Percentiles rank a stretch among this genome's conserved stretches.
These are phyloP conservation scores for Danio aesculapii DNA, from an alignment of 2,797 vertebrate genomes.

Conservation along the genomic window DNA sequence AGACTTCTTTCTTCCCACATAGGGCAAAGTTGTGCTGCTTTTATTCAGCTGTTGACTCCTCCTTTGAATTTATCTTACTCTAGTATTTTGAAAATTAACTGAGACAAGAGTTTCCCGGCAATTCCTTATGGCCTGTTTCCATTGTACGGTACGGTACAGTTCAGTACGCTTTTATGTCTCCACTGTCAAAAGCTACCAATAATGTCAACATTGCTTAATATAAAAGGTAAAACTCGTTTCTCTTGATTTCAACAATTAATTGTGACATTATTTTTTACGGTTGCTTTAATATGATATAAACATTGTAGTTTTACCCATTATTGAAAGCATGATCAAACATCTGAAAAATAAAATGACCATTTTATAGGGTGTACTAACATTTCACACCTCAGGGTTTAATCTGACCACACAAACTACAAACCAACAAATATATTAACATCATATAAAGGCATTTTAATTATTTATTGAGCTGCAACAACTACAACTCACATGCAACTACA, in stretches of 20 bases:
- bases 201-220: background rate
- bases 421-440: background rate
- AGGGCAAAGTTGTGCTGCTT: background rate
- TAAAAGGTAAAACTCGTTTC: background rate
- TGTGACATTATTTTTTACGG: background rate
- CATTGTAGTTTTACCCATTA: background rate
- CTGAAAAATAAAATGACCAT: background rate
- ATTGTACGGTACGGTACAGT: no score
- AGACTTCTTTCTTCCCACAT: background rate
- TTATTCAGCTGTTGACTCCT: background rate
- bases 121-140: no score
- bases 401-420: background rate
- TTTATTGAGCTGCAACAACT: background rate
- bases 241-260: background rate
- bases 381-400: background rate
- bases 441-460: background rate
- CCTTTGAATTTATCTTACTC: no score
- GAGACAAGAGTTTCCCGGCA: background rate
- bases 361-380: background rate
- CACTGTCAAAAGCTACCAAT: no score
- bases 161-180: no score
- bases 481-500: constrained; percentile 11
- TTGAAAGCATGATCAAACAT: background rate
- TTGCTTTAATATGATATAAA: background rate
- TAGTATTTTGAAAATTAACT: background rate